Evolutionary conservation across 2,888 invertebrate genomes (phyloP), one percentile per base, ranked within the genome.

Genomic region (Plagiodera versicolora): DNA sequence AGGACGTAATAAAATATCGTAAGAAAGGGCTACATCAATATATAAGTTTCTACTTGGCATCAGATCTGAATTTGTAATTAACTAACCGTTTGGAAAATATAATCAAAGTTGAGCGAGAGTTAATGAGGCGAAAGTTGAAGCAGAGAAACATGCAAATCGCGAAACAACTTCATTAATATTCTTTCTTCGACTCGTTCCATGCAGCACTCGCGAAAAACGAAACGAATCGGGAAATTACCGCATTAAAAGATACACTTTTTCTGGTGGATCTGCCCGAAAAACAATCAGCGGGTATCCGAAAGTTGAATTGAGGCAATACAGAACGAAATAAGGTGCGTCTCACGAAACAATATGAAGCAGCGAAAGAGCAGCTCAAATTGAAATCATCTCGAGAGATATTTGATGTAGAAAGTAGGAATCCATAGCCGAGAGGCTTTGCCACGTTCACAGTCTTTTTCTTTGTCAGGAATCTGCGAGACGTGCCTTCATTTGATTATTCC

Each of bases 101-200:
- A 79, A 78, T 77, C 77, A 79, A 77, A 77, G 75, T 76, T 75
- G 69, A 72, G 69, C 68, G 68, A 69, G 69, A 76, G 71, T 76
- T 75, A 78, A 77, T 76, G 77, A 75, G 74, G 75, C 75, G 69
- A 76, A 76, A 75, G 74, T 75, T 75, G 68, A 67, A 69, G 70
- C 67, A 70, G 74, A 74, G 77, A 74, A 75, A 74, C 74, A 76
- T 77, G 76, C 74, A 78, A 78, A 77, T 77, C 77, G 74, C 70
- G 74, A 76, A 77, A 77, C 75, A 77, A 76, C 76, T 76, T 76
- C 75, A 75, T 77, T 77, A 77, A 78, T 77, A 78, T 77, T 77
- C 77, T 76, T 76, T 74, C 74, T 74, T 72, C 62, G 54, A 67
- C 67, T 44, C 60, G 69, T 2, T 2, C 2, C 2, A 28, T 6